A percentile compares a stretch with the other conserved stretches of the same genome.
Conservation (phyloP, 2,888 invertebrate species). For the Amiota minor region DNA sequence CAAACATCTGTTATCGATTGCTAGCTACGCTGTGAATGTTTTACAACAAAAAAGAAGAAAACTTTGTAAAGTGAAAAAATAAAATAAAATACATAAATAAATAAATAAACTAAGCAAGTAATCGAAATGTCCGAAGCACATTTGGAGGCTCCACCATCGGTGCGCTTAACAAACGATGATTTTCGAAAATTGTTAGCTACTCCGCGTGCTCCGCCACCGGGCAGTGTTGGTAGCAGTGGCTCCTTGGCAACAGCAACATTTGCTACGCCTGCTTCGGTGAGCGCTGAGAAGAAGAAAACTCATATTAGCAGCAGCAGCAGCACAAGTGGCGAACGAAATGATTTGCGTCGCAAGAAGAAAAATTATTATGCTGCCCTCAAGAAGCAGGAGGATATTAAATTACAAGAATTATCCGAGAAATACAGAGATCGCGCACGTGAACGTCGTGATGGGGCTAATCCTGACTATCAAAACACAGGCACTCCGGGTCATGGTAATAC, state of each 20-base stretch:
- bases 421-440: constrained; percentile 94
- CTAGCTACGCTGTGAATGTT: background rate
- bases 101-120: background rate
- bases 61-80: background rate
- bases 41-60: background rate
- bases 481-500: constrained; percentile 77
- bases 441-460: constrained; percentile 87
- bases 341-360: constrained; percentile 92
- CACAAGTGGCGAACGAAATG: constrained; percentile 80
- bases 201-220: constrained; percentile 82
- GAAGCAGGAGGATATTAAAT: constrained; percentile 94
- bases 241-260: constrained; percentile 63
- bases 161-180: constrained; percentile 95
- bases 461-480: constrained; percentile 85
- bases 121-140: constrained; percentile 59
- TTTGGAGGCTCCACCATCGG: constrained; percentile 77
- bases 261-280: constrained; percentile 54
- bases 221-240: constrained; percentile 48
- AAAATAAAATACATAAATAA: background rate
- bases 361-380: constrained; percentile 95
- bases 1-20: background rate
- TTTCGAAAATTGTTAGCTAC: constrained; percentile 97
- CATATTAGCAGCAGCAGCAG: constrained; percentile 73
- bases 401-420: constrained; percentile 94
- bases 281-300: constrained; percentile 65